Conservation (phyloP, 2,113 vertebrate genomes). For the Erinaceus europaeus region DNA sequence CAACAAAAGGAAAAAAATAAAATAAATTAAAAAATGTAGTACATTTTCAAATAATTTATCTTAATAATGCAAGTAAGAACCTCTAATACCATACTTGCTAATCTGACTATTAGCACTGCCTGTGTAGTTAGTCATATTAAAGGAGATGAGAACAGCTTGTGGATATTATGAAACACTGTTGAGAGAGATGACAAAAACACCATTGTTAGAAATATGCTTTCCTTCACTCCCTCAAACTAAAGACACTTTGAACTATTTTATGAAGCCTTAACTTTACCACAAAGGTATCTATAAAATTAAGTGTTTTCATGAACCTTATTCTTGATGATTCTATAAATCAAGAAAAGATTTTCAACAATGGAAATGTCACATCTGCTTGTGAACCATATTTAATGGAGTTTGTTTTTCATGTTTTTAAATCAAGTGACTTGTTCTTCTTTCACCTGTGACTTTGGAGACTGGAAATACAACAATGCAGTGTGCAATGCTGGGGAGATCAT, state of each 20-base stretch:
- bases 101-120: background rate
- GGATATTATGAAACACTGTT: background rate
- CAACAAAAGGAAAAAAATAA: too few species aligned
- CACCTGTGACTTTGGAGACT: background rate
- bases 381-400: background rate
- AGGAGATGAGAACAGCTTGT: background rate
- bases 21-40: too few species aligned
- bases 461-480: background rate
- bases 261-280: slow-evolving; percentile 10
- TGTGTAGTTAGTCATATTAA: background rate
- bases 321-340: slow-evolving; percentile 25
- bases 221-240: slow-evolving; percentile 3
- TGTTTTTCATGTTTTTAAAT: slow-evolving; percentile 21
- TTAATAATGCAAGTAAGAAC: slow-evolving; percentile 19
- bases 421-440: slow-evolving; percentile 6
- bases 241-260: slow-evolving; percentile 16
- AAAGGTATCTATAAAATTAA: slow-evolving; percentile 4
- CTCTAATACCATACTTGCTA: background rate
- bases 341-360: slow-evolving; percentile 5
- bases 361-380: slow-evolving; percentile 40
- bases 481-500: background rate
- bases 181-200: background rate
- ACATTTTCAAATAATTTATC: background rate
- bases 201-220: background rate
- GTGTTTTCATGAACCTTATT: slow-evolving; percentile 6